These are phyloP conservation scores for Eristalinus aeneus DNA, from an alignment of 2,888 invertebrate genomes.

Conservation along the genomic window DNA sequence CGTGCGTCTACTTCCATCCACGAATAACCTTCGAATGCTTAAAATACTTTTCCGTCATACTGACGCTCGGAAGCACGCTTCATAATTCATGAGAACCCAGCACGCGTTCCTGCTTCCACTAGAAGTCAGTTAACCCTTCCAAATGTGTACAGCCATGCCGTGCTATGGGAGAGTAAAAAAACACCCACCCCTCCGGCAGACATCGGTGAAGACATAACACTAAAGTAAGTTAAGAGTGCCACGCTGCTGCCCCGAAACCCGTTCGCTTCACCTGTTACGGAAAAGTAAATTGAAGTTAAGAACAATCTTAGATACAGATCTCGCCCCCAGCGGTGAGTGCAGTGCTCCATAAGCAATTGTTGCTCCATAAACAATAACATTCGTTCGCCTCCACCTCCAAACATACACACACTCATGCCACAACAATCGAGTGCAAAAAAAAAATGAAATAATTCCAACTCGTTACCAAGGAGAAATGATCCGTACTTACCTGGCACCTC, in stretches of 20 bases:
- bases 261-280: conserved; percentile 29
- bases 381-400: background rate
- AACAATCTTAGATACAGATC: background rate
- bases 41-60: no score
- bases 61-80: background rate
- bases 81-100: background rate
- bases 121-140: background rate
- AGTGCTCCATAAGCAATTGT: conserved; percentile 38
- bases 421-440: conserved; percentile 1
- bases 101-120: background rate
- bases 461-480: conserved; percentile 29
- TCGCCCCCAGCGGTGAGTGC: conserved; percentile 4
- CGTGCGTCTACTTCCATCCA: no score
- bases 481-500: conserved; percentile 4
- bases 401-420: background rate
- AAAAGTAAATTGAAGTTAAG: conserved; percentile 17
- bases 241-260: background rate
- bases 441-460: conserved; percentile 15
- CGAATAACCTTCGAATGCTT: no score
- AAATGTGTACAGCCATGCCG: background rate
- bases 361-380: conserved; percentile 47
- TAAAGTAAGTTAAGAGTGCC: conserved; percentile 1
- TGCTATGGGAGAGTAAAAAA: no score
- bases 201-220: conserved; percentile 14
- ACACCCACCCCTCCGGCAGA: background rate